Percentiles rank a stretch among this genome's conserved stretches.
Conservation (phyloP, 2,888 invertebrate species). For the Drosophila monieri region DNA sequence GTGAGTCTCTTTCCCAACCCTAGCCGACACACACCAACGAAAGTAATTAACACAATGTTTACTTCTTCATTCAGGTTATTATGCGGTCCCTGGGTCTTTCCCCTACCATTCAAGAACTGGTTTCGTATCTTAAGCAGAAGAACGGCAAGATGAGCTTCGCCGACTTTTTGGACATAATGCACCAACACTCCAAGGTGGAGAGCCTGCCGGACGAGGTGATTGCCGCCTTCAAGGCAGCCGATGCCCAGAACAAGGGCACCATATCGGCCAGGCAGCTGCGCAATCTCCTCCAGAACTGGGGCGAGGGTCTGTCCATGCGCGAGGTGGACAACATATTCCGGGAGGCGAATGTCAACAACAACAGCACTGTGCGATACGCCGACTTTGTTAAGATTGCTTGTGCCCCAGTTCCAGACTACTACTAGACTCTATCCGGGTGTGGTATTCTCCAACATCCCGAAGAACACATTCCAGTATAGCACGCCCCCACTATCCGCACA, state of each 20-base stretch:
- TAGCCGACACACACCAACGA: background rate
- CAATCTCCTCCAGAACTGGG: slow-evolving; percentile 95
- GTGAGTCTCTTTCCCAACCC: slow-evolving; percentile 72
- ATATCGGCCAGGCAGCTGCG: slow-evolving; percentile 93
- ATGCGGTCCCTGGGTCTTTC: slow-evolving; percentile 97
- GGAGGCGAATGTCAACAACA: slow-evolving; percentile 93
- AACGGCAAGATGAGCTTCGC: slow-evolving; percentile 97
- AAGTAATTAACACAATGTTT: background rate
- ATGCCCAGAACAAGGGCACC: slow-evolving; percentile 88
- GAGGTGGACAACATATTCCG: slow-evolving; percentile 95
- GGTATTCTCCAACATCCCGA: background rate
- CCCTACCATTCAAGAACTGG: slow-evolving; percentile 95
- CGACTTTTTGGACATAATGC: slow-evolving; percentile 97
- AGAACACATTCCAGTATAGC: slow-evolving; percentile 47
- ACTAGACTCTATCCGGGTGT: slow-evolving; percentile 85
- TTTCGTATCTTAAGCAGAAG: slow-evolving; percentile 90
- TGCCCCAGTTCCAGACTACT: slow-evolving; percentile 96
- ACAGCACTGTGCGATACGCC: slow-evolving; percentile 92
- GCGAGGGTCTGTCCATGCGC: slow-evolving; percentile 91
- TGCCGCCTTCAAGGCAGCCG: slow-evolving; percentile 95
- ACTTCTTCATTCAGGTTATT: slow-evolving; percentile 85
- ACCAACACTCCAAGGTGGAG: slow-evolving; percentile 90
- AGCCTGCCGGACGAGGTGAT: slow-evolving; percentile 88
- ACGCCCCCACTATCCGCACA: slow-evolving; percentile 33
- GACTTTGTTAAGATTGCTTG: slow-evolving; percentile 97